Conservation (phyloP, 2,797 vertebrate genomes). For the Acropternis orthonyx region DNA sequence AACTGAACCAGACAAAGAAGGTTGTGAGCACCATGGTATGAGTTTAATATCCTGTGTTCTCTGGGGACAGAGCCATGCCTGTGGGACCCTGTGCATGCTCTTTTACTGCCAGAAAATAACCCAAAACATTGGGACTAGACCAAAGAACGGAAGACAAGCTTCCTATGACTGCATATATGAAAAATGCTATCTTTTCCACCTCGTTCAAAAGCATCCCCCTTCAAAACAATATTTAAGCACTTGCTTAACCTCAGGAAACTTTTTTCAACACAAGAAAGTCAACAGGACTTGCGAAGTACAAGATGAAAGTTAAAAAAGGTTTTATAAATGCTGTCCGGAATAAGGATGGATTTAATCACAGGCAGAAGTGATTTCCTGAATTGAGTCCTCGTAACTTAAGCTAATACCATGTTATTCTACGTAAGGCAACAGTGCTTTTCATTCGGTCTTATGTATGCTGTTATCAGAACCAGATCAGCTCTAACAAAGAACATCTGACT, state of each 20-base stretch:
- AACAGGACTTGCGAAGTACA: neutral
- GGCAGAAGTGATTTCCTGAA: constrained; percentile 14
- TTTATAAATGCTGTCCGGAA: neutral
- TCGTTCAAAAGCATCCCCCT: neutral
- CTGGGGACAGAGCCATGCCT: neutral
- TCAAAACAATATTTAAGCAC: neutral
- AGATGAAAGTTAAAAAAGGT: neutral
- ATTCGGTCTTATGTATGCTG: neutral
- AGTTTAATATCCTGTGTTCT: neutral
- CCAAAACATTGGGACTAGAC: neutral
- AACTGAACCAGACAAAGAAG: neutral
- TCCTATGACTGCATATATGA: neutral
- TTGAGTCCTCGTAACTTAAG: neutral
- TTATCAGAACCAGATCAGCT: constrained; percentile 12
- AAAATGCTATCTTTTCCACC: neutral
- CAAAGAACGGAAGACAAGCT: neutral
- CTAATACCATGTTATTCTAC: neutral
- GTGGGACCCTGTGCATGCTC: fast-evolving
- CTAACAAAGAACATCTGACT: constrained; percentile 46
- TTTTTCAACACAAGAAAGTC: neutral
- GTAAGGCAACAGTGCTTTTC: neutral
- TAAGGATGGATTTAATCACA: neutral
- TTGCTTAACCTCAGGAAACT: constrained; percentile 6
- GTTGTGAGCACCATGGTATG: neutral
- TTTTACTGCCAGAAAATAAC: neutral